Percentiles rank a stretch among this genome's conserved stretches.
Evolutionary conservation across 2,797 vertebrate species (phyloP).

Genomic region (Labeo calbasu): DNA sequence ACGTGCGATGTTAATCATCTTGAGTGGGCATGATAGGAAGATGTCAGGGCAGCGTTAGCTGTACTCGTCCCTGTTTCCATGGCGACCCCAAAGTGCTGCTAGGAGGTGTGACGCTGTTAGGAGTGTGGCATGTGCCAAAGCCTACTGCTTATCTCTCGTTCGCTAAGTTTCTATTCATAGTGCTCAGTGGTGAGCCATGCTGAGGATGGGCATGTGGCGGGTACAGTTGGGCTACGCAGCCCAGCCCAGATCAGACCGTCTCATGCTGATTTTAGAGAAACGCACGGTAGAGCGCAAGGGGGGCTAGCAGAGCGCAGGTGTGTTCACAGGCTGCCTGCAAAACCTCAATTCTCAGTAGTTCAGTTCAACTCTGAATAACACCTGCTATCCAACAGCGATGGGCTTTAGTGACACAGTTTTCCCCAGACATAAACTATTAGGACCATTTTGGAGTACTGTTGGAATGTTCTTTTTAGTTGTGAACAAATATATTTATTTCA

Average conservation of each 20-base stretch:
- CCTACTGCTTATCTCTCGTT: conserved; percentile 46
- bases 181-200: conserved; percentile 49
- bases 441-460: not conserved
- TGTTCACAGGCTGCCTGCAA: conserved; percentile 6
- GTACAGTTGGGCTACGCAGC: conserved; percentile 44
- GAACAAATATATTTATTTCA: not conserved
- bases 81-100: conserved; percentile 75
- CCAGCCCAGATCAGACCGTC: conserved; percentile 18
- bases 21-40: conserved; percentile 36
- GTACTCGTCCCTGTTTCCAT: conserved; percentile 81
- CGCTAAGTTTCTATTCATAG: conserved; percentile 61
- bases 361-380: conserved; percentile 45
- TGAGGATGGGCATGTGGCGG: conserved; percentile 57
- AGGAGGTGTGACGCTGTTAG: conserved; percentile 73
- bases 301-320: conserved; percentile 48
- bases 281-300: not conserved
- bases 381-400: conserved; percentile 21
- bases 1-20: conserved; percentile 46
- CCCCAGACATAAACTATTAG: not conserved
- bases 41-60: conserved; percentile 66
- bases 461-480: not conserved
- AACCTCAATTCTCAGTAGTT: conserved; percentile 29
- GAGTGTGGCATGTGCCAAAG: conserved; percentile 72
- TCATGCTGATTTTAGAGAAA: conserved; percentile 35
- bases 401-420: conserved; percentile 8